Evolutionary conservation across 2,797 vertebrate species (phyloP).

Genomic region (Sciurus vulgaris): DNA sequence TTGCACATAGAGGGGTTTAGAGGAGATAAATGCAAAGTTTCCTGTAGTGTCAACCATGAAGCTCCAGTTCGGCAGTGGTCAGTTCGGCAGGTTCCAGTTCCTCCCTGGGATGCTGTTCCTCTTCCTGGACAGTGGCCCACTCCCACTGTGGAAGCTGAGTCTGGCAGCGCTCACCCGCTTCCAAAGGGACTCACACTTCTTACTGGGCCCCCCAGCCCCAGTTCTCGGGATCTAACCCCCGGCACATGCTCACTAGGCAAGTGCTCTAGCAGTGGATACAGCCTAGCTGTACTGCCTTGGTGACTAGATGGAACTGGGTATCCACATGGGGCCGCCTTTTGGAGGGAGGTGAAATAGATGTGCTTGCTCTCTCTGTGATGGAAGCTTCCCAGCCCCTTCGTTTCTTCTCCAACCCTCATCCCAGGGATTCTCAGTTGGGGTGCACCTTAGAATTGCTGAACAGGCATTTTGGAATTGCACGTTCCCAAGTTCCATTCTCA

Average conservation of each 20-base stretch:
- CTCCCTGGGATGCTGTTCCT: neutral
- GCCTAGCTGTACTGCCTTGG: neutral
- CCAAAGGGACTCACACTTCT: neutral
- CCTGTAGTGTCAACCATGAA: rapidly evolving
- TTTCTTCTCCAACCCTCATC: neutral
- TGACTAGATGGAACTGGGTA: neutral
- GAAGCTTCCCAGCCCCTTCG: neutral
- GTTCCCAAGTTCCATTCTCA: neutral
- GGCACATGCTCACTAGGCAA: neutral
- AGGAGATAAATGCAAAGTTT: neutral
- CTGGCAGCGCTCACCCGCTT: neutral
- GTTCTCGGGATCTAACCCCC: neutral
- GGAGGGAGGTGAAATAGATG: neutral
- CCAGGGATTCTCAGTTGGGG: neutral
- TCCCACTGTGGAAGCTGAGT: neutral
- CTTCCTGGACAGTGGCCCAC: neutral
- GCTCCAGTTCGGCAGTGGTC: rapidly evolving
- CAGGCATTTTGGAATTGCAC: neutral
- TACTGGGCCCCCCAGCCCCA: no score
- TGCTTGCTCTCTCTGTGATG: no score
- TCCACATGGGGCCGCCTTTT: neutral
- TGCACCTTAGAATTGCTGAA: neutral
- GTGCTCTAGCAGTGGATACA: neutral
- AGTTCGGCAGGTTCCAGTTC: neutral
- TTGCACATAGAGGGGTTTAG: neutral